Conservation (phyloP, 2,113 vertebrate species). For the Asarcornis scutulata region DNA sequence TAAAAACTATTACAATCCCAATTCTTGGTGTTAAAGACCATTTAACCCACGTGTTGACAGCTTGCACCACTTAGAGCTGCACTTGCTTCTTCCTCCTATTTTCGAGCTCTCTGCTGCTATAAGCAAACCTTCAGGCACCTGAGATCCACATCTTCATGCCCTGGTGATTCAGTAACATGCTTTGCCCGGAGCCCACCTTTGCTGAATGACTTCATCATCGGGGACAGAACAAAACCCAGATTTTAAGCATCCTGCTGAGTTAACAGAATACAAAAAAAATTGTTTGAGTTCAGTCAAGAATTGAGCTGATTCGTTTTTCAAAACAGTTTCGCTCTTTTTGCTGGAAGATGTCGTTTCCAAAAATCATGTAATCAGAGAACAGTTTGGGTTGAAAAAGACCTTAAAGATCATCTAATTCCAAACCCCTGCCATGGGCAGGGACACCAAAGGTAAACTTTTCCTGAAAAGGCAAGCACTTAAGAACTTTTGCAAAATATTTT, state of each 20-base stretch:
- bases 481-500: neutral
- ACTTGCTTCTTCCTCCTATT: neutral
- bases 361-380: no score
- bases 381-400: no score
- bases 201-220: neutral
- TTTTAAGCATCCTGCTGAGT: neutral
- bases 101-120: neutral
- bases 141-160: neutral
- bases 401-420: no score
- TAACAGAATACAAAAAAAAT: neutral
- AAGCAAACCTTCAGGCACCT: accelerated
- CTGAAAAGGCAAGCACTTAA: neutral
- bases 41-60: neutral
- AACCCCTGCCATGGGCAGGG: no score
- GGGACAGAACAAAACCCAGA: neutral
- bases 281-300: neutral
- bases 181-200: neutral
- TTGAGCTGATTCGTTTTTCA: neutral
- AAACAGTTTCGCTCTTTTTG: neutral
- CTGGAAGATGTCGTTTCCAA: neutral
- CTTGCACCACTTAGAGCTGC: accelerated
- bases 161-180: neutral
- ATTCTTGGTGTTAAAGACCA: neutral
- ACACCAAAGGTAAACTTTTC: neutral
- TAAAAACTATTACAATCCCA: neutral